Evolutionary conservation across 2,888 invertebrate genomes (phyloP), one percentile per base, ranked within the genome.

Genomic region (Metacarcinus magister): DNA sequence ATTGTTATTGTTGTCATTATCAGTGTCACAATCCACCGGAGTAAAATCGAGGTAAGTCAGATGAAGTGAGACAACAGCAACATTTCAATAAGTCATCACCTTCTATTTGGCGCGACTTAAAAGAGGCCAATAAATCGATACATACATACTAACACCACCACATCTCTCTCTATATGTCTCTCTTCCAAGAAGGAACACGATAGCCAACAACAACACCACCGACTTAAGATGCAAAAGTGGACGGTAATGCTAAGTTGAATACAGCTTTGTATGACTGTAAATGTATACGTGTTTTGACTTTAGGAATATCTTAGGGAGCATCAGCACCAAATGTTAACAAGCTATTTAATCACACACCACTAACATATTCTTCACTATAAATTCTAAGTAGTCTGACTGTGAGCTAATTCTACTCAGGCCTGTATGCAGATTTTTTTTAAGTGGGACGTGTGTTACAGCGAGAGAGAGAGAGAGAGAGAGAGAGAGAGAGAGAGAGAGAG

Each of bases 331-430:
- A 67, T 67, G 67, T 67, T 67, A n/a, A n/a, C 67, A 67, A 67
- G 67, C 23, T 16, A 67, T 67, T 67, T 67, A 67, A 67, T 67
- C 90, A 43, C 89, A 89, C 89, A 89, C 89, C 90, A 90, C 32
- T 7, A 32, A 13, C 90, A 90, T 44, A 90, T 8, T 67, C 67
- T 67, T 10, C 1, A 67, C 67, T 67, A 16, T 67, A 67, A 67
- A 67, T 67, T 19, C 2, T 67, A 67, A 67, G n/a, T 23, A 16
- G 54, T 7, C 5, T 10, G 67, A 4, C 48, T 67, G 67, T 2
- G n/a, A n/a, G 67, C 67, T 67, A 67, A 67, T 67, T 67, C 67
- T 5, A 16, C 67, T 67, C 4, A 67, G 67, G 67, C 16, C 67
- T 67, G 67, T 67, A 67, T 67, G 67, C 67, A 67, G 23, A 67